These are phyloP conservation scores for Pelochelys cantorii DNA, from an alignment of 2,797 vertebrate genomes.

Conservation along the genomic window DNA sequence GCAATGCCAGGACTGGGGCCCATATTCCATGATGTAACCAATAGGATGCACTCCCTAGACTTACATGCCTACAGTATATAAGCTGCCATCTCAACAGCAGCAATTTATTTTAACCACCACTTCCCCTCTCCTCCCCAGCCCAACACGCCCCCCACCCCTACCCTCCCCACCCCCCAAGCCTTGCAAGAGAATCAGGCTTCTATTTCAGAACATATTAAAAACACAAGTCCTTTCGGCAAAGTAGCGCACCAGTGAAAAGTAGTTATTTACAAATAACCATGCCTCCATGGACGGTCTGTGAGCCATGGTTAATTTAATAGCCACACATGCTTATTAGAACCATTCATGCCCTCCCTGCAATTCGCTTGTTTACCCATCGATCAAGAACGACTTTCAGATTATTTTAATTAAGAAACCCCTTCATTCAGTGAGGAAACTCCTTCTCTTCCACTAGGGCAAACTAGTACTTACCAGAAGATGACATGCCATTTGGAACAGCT, in stretches of 20 bases:
- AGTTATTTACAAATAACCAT: constrained; percentile 73
- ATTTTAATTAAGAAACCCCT: constrained; percentile 79
- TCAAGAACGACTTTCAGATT: constrained; percentile 78
- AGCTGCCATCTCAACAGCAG: not conserved
- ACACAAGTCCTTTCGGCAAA: constrained; percentile 14
- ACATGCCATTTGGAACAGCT: not conserved
- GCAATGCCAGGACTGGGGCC: not conserved
- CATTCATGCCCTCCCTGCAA: constrained; percentile 75
- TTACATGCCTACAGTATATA: not conserved
- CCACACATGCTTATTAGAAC: constrained; percentile 80
- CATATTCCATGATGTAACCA: not conserved
- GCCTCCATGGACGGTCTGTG: constrained; percentile 73
- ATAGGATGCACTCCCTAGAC: not conserved
- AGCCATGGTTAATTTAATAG: constrained; percentile 83
- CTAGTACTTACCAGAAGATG: constrained; percentile 55
- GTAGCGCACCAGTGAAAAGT: constrained; percentile 48
- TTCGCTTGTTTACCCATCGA: constrained; percentile 81
- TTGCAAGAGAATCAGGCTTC: not conserved
- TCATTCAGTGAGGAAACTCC: constrained; percentile 69
- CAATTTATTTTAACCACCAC: not conserved
- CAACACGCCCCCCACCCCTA: too few relatives aligned
- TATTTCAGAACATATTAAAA: not conserved
- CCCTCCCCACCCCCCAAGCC: accelerated
- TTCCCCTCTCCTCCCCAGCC: too few relatives aligned
- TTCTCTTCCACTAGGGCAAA: constrained; percentile 52